A percentile compares a stretch with the other conserved stretches of the same genome.
phyloP scores from a whole-genome alignment of 2,797 vertebrate genomes.

The Orientallactaga sibirica region DNA sequence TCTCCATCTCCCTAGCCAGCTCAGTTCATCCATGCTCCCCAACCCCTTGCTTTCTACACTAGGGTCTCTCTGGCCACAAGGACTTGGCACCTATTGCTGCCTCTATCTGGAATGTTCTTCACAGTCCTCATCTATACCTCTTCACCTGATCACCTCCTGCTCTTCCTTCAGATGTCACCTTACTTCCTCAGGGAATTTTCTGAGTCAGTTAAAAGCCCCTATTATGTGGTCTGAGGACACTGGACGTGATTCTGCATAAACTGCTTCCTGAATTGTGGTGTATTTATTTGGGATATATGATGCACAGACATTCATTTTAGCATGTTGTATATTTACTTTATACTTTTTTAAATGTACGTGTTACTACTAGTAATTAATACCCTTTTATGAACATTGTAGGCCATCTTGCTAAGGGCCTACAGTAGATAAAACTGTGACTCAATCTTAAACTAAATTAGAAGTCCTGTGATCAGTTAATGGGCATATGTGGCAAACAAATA shows the following conservation, averaged over 20 bases:
- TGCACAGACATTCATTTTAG: conserved; percentile 28
- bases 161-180: background rate
- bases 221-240: background rate
- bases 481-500: background rate
- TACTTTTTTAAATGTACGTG: background rate
- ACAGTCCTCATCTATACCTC: background rate
- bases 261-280: background rate
- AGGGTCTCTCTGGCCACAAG: background rate
- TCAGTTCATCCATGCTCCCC: background rate
- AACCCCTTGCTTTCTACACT: background rate
- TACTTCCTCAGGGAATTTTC: conserved; percentile 11
- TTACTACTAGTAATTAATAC: background rate
- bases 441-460: background rate
- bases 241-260: conserved; percentile 23
- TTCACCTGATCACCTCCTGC: background rate
- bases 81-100: conserved; percentile 4
- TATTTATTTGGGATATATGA: background rate
- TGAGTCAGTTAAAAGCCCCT: background rate
- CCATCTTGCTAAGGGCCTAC: background rate
- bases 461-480: background rate
- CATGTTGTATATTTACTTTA: background rate
- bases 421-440: background rate
- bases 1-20: background rate
- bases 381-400: background rate
- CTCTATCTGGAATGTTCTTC: conserved; percentile 41